A percentile compares a stretch with the other conserved stretches of the same genome.
phyloP scores from a whole-genome alignment of 2,888 invertebrate species.

The Strigamia maritima region DNA sequence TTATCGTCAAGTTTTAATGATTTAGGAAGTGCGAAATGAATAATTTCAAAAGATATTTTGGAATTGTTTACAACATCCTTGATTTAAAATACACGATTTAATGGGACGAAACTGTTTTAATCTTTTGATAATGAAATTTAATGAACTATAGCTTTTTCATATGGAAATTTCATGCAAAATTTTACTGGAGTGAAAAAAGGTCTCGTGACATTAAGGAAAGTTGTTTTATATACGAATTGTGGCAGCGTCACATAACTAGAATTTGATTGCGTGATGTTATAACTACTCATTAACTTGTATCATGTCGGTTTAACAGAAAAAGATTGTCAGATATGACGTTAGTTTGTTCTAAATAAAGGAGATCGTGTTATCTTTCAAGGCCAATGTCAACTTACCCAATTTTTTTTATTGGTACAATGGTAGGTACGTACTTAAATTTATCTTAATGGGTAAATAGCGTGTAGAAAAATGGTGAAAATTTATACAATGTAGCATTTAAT shows the following conservation, averaged over 20 bases:
- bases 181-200: not conserved
- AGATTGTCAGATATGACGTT: not conserved
- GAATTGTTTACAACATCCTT: not conserved
- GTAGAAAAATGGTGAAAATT: no score
- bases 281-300: not conserved
- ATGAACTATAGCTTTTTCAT: no score
- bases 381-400: not conserved
- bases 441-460: not conserved
- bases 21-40: not conserved
- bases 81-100: not conserved
- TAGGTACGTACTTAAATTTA: not conserved
- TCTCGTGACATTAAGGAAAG: not conserved
- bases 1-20: not conserved
- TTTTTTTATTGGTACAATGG: not conserved
- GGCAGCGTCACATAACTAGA: not conserved
- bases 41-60: not conserved
- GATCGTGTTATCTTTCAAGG: not conserved
- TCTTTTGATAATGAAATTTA: no score
- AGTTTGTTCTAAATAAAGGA: not conserved
- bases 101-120: no score
- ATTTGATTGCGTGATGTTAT: not conserved
- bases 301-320: not conserved
- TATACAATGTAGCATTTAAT: no score
- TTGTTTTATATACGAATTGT: not conserved
- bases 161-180: no score